A percentile compares a stretch with the other conserved stretches of the same genome.
Evolutionary conservation across 2,888 invertebrate species (phyloP).

Genomic region (Entomobrya multifasciata): DNA sequence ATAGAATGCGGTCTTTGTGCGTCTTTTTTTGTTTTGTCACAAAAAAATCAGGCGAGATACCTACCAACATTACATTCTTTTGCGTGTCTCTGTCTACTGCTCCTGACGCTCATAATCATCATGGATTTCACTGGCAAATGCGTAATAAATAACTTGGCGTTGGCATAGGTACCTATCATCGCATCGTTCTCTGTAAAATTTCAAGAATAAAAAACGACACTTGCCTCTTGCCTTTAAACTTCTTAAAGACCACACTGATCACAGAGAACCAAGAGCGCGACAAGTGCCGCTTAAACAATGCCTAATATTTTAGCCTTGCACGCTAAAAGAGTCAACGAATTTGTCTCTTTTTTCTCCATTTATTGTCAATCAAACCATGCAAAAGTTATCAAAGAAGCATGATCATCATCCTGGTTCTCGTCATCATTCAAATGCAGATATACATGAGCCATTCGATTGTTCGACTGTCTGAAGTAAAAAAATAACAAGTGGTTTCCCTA

Average conservation of each 20-base stretch:
- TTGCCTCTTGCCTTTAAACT: too few relatives aligned
- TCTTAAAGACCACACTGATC: too few relatives aligned
- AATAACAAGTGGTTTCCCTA: not conserved
- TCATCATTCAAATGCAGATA: not conserved
- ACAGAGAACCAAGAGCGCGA: too few relatives aligned
- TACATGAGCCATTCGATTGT: not conserved
- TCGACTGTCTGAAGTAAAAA: not conserved
- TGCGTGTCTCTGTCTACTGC: not conserved
- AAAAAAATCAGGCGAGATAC: not conserved
- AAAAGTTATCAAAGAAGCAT: not conserved
- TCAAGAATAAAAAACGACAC: too few relatives aligned
- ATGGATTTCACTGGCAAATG: too few relatives aligned
- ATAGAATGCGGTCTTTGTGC: not conserved
- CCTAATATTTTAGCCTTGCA: slow-evolving; percentile 14
- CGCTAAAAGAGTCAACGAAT: not conserved
- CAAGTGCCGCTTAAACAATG: too few relatives aligned
- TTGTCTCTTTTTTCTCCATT: too few relatives aligned
- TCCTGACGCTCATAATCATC: not conserved
- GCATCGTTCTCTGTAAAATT: too few relatives aligned
- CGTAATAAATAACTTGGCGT: too few relatives aligned
- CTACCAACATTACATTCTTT: not conserved
- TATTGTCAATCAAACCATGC: not conserved
- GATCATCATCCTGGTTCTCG: not conserved
- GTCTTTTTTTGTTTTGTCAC: not conserved
- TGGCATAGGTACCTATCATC: too few relatives aligned